Conservation (phyloP, 1,140 invertebrate species). For the Drosophila pallidifrons region DNA sequence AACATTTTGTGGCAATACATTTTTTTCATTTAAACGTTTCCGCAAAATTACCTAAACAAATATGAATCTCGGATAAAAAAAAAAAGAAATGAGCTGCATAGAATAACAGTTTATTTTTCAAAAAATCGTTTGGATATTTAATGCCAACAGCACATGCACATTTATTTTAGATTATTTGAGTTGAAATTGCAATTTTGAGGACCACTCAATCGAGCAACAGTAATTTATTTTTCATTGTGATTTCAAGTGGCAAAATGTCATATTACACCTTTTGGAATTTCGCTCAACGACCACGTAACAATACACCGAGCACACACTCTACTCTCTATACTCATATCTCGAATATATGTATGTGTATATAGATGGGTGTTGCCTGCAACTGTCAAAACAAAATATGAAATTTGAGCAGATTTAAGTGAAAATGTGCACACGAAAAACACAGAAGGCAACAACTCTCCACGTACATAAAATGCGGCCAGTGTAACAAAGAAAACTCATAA, state of each 20-base stretch:
- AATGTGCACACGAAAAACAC: slow-evolving; percentile 45
- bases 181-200: not conserved
- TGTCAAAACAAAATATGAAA: slow-evolving; percentile 76
- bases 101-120: no score
- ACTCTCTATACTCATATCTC: no score
- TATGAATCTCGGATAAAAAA: no score
- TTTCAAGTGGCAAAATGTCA: not conserved
- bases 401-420: slow-evolving; percentile 69
- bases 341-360: not conserved
- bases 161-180: not conserved
- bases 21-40: no score
- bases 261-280: slow-evolving; percentile 8
- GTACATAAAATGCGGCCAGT: slow-evolving; percentile 33
- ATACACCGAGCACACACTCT: not conserved
- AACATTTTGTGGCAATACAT: no score
- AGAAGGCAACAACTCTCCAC: not conserved
- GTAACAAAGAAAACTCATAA: slow-evolving; percentile 76
- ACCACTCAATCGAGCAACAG: not conserved
- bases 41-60: no score
- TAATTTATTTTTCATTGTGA: slow-evolving; percentile 23
- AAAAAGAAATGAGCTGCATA: no score
- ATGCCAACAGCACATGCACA: no score
- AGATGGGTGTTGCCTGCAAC: slow-evolving; percentile 22
- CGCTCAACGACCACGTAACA: slow-evolving; percentile 38
- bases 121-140: no score